Evolutionary conservation across 2,113 vertebrate genomes (phyloP), one percentile per base, ranked within the genome.

Genomic region (Oryzias woworae): DNA sequence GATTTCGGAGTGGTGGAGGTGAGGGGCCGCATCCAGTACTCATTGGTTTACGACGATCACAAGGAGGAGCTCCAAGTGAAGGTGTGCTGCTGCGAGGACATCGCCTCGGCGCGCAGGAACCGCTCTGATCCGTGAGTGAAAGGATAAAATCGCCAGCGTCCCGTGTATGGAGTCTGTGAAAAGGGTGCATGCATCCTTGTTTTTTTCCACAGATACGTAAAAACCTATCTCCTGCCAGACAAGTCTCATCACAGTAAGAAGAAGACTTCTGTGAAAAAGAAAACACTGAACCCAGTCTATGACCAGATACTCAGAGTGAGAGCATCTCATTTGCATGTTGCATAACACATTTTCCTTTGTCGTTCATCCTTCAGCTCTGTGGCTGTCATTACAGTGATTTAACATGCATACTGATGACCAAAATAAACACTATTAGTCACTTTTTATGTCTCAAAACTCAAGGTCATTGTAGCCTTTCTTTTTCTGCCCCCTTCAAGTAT

Each of bases 221-320:
- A 99, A 87, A 89, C 91, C 5, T 98, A 99, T 87, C 94, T 99
- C 22, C 90, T 98, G 64, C 97, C 97, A 0, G 97, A 98, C 76
- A 96, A 95, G 78, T 94, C 95, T 2, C 89, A 82, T 73, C 93
- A 92, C 69, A 95, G 95, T 85, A 98, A 99, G 76, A 94, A 94
- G 80, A 99, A 99, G 86, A 98, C 97, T 0, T 73, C 88, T 0
- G 94, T 98, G 83, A 93, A 91, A 84, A 98, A 94, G 82, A 95
- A 94, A 87, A 97, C 93, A 16, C 81, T 96, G 63, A 95, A 95
- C 66, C 97, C 97, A 0, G 62, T 97, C 75, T 99, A 94, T 74
- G 95, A 98, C 2, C 96, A 99, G 88, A 95, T 82, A 7, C 92
- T 98, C 55, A 86, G 91, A 93, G 96, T 98, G 69, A 90, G 90